A percentile compares a stretch with the other conserved stretches of the same genome.
Evolutionary conservation across 2,888 invertebrate species (phyloP).

Genomic region (Thelaira solivaga): DNA sequence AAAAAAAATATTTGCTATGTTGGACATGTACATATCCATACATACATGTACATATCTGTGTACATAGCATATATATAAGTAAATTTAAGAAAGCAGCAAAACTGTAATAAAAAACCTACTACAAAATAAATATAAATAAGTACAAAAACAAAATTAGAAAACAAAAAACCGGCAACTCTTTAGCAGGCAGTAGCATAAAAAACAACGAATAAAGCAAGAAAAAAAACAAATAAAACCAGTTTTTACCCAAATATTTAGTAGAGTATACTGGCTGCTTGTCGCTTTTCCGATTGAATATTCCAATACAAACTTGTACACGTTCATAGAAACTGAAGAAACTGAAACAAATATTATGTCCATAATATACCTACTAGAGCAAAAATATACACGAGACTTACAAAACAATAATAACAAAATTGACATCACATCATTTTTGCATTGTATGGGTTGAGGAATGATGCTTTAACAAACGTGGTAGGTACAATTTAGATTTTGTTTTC

Average conservation of each 20-base stretch:
- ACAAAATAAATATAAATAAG: constrained; percentile 50
- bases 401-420: constrained; percentile 10
- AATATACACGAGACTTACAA: constrained; percentile 18
- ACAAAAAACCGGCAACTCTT: constrained; percentile 42
- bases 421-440: neutral
- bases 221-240: neutral
- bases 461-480: too few relatives aligned
- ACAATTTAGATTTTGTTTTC: too few relatives aligned
- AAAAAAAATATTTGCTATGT: too few relatives aligned
- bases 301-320: too few relatives aligned
- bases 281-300: too few relatives aligned
- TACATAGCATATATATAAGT: too few relatives aligned
- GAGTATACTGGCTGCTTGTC: too few relatives aligned
- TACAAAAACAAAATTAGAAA: neutral
- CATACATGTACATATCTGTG: too few relatives aligned
- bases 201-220: constrained; percentile 16
- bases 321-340: neutral
- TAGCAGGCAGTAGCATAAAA: constrained; percentile 43
- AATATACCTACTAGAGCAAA: constrained; percentile 15
- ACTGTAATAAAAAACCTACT: constrained; percentile 51
- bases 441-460: constrained; percentile 11
- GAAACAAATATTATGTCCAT: constrained; percentile 9
- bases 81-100: constrained; percentile 43
- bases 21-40: too few relatives aligned
- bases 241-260: too few relatives aligned